Conservation (phyloP, 2,888 invertebrate species). For the Stenolophus ochropezus region DNA sequence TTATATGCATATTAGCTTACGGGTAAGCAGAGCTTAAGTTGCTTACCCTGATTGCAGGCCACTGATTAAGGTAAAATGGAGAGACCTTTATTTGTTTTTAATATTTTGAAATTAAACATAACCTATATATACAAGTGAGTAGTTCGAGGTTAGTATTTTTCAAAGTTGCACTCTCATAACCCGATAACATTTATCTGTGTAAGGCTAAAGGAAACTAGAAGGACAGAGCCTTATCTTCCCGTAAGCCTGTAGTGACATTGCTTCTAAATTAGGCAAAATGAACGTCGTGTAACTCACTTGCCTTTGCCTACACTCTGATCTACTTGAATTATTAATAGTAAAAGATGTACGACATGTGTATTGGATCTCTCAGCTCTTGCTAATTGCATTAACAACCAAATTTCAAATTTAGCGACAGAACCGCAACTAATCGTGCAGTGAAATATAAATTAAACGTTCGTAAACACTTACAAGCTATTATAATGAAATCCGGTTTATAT, state of each 20-base stretch:
- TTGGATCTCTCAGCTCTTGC: neutral
- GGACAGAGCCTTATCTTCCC: neutral
- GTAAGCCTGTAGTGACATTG: neutral
- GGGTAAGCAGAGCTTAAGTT: too few relatives aligned
- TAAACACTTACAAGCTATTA: too few relatives aligned
- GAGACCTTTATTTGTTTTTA: too few relatives aligned
- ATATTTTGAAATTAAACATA: too few relatives aligned
- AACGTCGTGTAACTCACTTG: neutral
- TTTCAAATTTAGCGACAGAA: neutral
- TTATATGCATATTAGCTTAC: too few relatives aligned
- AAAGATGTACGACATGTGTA: neutral
- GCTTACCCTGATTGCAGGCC: too few relatives aligned
- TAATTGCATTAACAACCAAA: neutral
- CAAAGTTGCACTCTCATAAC: conserved; percentile 3
- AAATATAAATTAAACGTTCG: neutral
- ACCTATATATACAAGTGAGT: neutral
- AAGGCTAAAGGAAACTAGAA: conserved; percentile 13
- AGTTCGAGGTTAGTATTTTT: neutral
- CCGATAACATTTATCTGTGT: conserved; percentile 15
- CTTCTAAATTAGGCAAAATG: neutral
- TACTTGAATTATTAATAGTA: neutral
- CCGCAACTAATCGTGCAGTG: neutral
- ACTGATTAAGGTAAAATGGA: too few relatives aligned
- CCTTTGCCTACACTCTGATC: neutral
- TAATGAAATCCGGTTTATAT: too few relatives aligned